Base-by-base conservation (phyloP, 2,797 vertebrate genomes). In the Nannoperca australis region DNA sequence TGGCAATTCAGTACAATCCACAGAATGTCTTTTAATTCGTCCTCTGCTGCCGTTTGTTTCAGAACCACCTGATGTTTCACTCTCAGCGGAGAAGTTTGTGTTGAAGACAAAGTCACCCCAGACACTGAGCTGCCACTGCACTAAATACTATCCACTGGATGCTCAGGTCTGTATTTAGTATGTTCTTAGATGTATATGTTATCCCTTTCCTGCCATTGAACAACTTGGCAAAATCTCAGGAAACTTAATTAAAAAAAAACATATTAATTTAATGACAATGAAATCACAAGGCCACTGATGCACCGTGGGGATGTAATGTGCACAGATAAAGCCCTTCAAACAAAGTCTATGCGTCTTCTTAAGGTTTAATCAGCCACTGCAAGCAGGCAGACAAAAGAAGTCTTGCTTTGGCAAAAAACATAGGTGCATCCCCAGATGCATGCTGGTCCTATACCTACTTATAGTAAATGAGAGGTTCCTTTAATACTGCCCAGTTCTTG, bases 101-200 rank as follows among this genome's bases (percentile, higher is more conserved):
- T 88, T 93, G 77, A 84, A 87, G 42, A 66, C 81, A 20, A 66
- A 78, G 1, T 69, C 84, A 2, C 65, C 87, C 1, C 82, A 91
- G 77, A 95, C 76, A 17, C 76, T 98, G 83, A 92, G 81, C 85
- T 97, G 97, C 79, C 90, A 81, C 64, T 88, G 95, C 45, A 50
- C 85, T n/a, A 95, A 94, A 45, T 98, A 97, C 76, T 97, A 96
- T 38, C 97, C 97, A 4, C 90, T 96, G 87, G 96, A 97, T 1
- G 86, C 93, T 69, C 89, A 90, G 9, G 95, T 96, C 32, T 73
- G 88, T 72, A 60, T 30, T 45, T 56, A 34, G 5, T 17, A 17
- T 54, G 17, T 22, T 45, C 40, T 65, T 63, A 61, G 20, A 30
- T 65, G 44, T 30, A 42, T 62, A 32, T 69, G 13, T 49, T 64